Base-by-base conservation (phyloP, 2,113 vertebrate genomes). In the Nyctibius bracteatus region DNA sequence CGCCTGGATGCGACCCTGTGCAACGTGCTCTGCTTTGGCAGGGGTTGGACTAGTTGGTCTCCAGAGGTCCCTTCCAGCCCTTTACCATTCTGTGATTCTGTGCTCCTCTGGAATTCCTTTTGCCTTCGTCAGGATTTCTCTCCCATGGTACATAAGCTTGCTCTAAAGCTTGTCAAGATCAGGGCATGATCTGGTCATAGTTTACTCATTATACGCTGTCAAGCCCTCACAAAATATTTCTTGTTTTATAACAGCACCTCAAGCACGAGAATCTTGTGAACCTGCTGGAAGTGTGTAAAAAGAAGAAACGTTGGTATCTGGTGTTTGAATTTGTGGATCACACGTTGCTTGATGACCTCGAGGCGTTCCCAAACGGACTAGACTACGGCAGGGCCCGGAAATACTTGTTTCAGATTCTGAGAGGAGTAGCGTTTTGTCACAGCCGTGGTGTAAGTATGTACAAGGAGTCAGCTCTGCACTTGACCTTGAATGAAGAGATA, bases 271-370 rank as follows among this genome's bases (percentile, higher is more conserved):
- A 99, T 92, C 97, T 99, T 58, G 99, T 99, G 90, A 99, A 98
- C 92, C 97, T 99, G 28, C 97, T 99, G 46, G 99, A 99, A 73
- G 99, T 99, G 44, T 99, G 97, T 96, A 99, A 98, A 94, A 98
- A 98, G 73, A 99, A 98, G 51, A 98, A 98, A 52, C 96, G 98
- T 19, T 99, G 98, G 99, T 99, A 99, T 41, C 97, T 99, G 73
- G 99, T 99, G 61, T 99, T 99, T 95, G 99, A 99, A 88, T 99
- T 99, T 93, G 98, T 99, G 92, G 99, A 99, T 83, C 98, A 98
- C 79, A 99, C 98, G 0, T 96, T 99, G 63, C 98, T 99, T 31
- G 98, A 99, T 8, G 98, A 99, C 83, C 97, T 99, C 22, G 98
- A 99, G 75, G 98, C 98, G 8, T 98, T 98, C 90, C 98, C 98